A percentile compares a stretch with the other conserved stretches of the same genome.
phyloP scores from a whole-genome alignment of 64 coral and sea anemone species.

The Pocillopora damicornis region DNA sequence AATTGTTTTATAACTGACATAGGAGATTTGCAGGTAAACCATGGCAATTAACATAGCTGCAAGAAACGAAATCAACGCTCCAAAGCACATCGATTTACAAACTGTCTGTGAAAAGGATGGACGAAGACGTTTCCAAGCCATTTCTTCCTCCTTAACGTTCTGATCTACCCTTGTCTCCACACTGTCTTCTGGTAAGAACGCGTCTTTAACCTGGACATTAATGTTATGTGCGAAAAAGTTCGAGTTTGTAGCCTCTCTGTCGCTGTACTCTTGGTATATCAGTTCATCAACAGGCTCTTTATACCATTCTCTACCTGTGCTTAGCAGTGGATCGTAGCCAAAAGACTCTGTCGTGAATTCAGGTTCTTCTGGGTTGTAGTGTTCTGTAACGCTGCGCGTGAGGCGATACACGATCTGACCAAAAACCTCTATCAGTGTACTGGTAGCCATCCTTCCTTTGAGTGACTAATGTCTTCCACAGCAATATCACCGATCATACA shows the following conservation, averaged over 20 bases:
- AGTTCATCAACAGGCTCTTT: background rate
- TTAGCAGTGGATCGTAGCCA: background rate
- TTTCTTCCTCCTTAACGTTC: background rate
- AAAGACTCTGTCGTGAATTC: background rate
- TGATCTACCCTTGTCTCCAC: too few relatives aligned
- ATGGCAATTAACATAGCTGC: background rate
- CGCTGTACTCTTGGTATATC: background rate
- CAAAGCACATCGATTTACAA: background rate
- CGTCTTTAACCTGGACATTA: too few relatives aligned
- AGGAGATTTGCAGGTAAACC: background rate
- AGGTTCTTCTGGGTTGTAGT: background rate
- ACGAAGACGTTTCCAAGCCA: background rate
- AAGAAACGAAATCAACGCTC: background rate
- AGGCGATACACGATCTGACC: background rate
- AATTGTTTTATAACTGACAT: background rate
- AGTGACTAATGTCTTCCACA: too few relatives aligned
- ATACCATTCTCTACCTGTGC: background rate
- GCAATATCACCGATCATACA: too few relatives aligned
- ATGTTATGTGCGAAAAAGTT: background rate
- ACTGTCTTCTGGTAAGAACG: too few relatives aligned
- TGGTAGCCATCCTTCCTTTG: too few relatives aligned
- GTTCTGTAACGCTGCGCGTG: background rate
- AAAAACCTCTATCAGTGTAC: background rate
- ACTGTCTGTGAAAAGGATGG: background rate
- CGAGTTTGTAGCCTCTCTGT: background rate